These are phyloP conservation scores for Ditylenchus dipsaci DNA, from an alignment of 1,140 invertebrate species.

Conservation along the genomic window DNA sequence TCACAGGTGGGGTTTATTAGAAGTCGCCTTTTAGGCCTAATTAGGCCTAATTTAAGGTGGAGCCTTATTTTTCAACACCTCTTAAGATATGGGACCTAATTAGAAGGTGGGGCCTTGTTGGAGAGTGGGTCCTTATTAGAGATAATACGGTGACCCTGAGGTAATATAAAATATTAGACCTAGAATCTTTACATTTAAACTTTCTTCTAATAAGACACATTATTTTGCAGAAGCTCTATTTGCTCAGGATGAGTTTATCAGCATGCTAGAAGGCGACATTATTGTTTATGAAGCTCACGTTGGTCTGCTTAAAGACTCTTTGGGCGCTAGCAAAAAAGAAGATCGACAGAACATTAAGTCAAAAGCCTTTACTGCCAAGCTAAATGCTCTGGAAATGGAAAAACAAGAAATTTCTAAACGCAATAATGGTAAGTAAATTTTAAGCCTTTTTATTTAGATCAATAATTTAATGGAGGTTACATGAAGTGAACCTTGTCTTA, in stretches of 20 bases:
- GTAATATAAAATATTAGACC: too few species aligned
- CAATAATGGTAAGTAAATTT: slow-evolving; percentile 47
- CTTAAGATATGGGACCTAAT: too few species aligned
- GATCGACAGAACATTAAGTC: slow-evolving; percentile 46
- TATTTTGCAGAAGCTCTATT: slow-evolving; percentile 45
- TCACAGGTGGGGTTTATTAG: too few species aligned
- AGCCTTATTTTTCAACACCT: too few species aligned
- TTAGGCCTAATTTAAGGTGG: too few species aligned
- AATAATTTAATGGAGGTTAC: neutral
- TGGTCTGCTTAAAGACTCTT: slow-evolving; percentile 50
- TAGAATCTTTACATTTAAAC: too few species aligned
- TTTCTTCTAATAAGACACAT: too few species aligned
- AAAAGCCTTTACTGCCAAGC: slow-evolving; percentile 53
- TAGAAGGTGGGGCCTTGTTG: too few species aligned
- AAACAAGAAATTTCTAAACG: slow-evolving; percentile 51
- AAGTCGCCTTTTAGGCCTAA: too few species aligned
- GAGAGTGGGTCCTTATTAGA: too few species aligned
- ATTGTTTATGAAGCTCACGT: slow-evolving; percentile 56
- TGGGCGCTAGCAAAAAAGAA: slow-evolving; percentile 50
- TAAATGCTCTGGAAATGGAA: slow-evolving; percentile 53
- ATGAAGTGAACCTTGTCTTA: too few species aligned
- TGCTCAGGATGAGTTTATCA: slow-evolving; percentile 55
- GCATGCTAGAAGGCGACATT: slow-evolving; percentile 50
- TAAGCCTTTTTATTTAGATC: neutral
- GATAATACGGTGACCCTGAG: too few species aligned